These are phyloP conservation scores for Griposia aprilina DNA, from an alignment of 2,888 invertebrate genomes.

Conservation along the genomic window DNA sequence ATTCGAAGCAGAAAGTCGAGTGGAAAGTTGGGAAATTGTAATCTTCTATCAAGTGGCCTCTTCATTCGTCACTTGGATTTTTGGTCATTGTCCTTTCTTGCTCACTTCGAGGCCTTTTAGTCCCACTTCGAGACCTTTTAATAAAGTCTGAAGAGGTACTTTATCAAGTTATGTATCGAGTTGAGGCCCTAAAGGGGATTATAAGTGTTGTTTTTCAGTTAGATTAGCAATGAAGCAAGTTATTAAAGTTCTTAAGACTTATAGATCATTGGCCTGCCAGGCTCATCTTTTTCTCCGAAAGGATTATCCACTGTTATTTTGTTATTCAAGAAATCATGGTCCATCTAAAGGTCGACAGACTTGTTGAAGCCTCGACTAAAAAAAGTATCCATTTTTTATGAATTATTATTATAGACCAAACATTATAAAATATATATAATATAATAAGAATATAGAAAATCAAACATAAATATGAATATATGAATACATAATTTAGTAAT, in stretches of 20 bases:
- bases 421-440: too few relatives aligned
- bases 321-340: neutral
- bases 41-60: conserved; percentile 64
- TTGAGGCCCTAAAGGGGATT: neutral
- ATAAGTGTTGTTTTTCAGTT: conserved; percentile 18
- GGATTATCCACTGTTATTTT: neutral
- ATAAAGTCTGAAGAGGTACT: conserved; percentile 38
- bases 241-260: neutral
- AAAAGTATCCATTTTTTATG: too few relatives aligned
- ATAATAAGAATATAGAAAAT: too few relatives aligned
- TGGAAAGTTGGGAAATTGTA: conserved; percentile 70
- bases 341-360: neutral
- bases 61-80: conserved; percentile 62
- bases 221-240: neutral
- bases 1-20: conserved; percentile 65
- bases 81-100: conserved; percentile 54
- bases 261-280: neutral
- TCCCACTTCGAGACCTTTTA: conserved; percentile 31
- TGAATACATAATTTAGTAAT: too few relatives aligned
- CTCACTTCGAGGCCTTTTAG: conserved; percentile 31
- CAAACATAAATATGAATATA: too few relatives aligned
- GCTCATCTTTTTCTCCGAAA: neutral
- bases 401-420: too few relatives aligned
- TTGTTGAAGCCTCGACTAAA: neutral
- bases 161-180: conserved; percentile 10